Evolutionary conservation across 2,113 vertebrate genomes (phyloP).

Genomic region (Gymnobelideus leadbeateri): DNA sequence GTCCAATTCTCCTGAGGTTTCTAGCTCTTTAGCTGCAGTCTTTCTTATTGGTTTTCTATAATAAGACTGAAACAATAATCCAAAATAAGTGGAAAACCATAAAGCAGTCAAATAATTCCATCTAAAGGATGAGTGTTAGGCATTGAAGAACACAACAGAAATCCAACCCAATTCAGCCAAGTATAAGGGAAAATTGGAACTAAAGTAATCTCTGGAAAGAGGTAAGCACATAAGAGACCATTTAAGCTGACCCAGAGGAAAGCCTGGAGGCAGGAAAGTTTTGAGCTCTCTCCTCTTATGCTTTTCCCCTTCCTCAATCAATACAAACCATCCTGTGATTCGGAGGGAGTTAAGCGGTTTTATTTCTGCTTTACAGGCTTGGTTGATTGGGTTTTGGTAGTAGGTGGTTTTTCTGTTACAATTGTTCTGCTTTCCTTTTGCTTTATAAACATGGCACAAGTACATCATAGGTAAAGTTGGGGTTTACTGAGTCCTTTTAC

Average conservation of each 20-base stretch:
- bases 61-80: slow-evolving; percentile 31
- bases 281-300: background rate
- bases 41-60: slow-evolving; percentile 41
- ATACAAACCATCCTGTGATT: background rate
- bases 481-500: background rate
- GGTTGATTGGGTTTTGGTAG: slow-evolving; percentile 22
- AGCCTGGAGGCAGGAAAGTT: slow-evolving; percentile 37
- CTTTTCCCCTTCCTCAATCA: slow-evolving; percentile 49
- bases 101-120: slow-evolving; percentile 52
- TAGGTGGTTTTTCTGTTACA: background rate
- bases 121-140: slow-evolving; percentile 21
- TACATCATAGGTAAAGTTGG: background rate
- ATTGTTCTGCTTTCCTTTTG: background rate
- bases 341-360: slow-evolving; percentile 41
- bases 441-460: background rate
- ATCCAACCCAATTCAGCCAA: slow-evolving; percentile 56
- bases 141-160: slow-evolving; percentile 69
- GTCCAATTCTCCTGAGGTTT: background rate
- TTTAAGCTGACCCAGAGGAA: slow-evolving; percentile 69
- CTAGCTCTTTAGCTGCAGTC: background rate
- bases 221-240: slow-evolving; percentile 58
- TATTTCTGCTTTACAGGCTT: slow-evolving; percentile 41
- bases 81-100: slow-evolving; percentile 36
- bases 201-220: slow-evolving; percentile 50
- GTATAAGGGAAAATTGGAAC: slow-evolving; percentile 44